Evolutionary conservation across 2,888 invertebrate species (phyloP).

Genomic region (Caenorhabditis parvicauda): DNA sequence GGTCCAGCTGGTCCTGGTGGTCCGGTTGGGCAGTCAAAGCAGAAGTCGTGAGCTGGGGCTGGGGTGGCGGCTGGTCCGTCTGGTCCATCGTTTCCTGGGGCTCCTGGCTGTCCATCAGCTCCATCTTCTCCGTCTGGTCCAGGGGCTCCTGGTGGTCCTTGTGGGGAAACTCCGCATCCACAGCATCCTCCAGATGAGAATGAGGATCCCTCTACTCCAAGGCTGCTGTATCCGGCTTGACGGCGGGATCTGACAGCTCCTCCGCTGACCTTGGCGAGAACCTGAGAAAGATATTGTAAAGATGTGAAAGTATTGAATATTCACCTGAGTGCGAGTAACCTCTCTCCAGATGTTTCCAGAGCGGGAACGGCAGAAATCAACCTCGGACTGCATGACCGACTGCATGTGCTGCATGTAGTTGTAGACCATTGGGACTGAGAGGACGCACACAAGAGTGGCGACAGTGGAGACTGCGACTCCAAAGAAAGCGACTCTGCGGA

Average conservation of each 20-base stretch:
- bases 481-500: slow-evolving; percentile 51
- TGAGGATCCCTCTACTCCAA: slow-evolving; percentile 28
- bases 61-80: slow-evolving; percentile 50
- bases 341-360: slow-evolving; percentile 54
- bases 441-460: slow-evolving; percentile 48
- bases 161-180: slow-evolving; percentile 43
- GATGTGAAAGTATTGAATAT: too few relatives aligned
- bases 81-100: slow-evolving; percentile 49
- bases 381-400: slow-evolving; percentile 52
- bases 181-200: slow-evolving; percentile 40
- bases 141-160: slow-evolving; percentile 42
- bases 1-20: slow-evolving; percentile 45
- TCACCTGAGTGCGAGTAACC: slow-evolving; percentile 50
- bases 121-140: slow-evolving; percentile 42
- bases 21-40: slow-evolving; percentile 51
- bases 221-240: slow-evolving; percentile 43
- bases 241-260: slow-evolving; percentile 36
- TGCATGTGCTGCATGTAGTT: slow-evolving; percentile 60
- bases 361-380: slow-evolving; percentile 53
- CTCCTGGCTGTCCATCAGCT: slow-evolving; percentile 43
- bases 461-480: slow-evolving; percentile 51
- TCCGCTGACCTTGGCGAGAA: slow-evolving; percentile 43
- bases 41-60: slow-evolving; percentile 42
- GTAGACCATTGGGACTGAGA: slow-evolving; percentile 57
- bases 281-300: too few relatives aligned